Evolutionary conservation across 2,113 vertebrate genomes (phyloP).

Genomic region (Hystrix brachyura): DNA sequence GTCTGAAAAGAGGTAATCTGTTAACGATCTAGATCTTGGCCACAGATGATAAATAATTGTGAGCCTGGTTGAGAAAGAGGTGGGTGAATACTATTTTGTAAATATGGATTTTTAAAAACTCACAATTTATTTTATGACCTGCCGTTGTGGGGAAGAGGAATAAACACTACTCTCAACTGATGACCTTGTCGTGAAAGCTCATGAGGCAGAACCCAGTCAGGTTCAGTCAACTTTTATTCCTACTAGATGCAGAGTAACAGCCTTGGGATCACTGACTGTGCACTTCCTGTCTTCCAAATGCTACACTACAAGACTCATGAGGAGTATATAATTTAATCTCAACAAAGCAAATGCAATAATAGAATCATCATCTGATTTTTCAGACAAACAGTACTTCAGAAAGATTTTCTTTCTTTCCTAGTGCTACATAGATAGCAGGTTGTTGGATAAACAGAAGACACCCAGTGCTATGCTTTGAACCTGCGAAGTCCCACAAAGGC

Average conservation of each 20-base stretch:
- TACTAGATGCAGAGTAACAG: not conserved
- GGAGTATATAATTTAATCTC: not conserved
- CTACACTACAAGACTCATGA: not conserved
- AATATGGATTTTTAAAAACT: not conserved
- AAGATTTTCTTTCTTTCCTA: not conserved
- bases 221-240: not conserved
- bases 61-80: not conserved
- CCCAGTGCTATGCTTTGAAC: too few relatives aligned
- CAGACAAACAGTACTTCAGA: not conserved
- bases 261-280: not conserved
- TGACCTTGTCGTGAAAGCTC: not conserved
- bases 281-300: not conserved
- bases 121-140: not conserved
- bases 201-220: not conserved
- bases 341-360: not conserved
- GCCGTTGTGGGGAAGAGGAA: not conserved
- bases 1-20: not conserved
- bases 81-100: not conserved
- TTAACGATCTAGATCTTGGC: not conserved
- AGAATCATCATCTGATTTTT: not conserved
- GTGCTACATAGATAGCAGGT: not conserved
- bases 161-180: too few relatives aligned
- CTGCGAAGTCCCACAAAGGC: not conserved
- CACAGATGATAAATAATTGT: not conserved
- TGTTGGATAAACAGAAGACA: not conserved